phyloP scores from a whole-genome alignment of 2,888 invertebrate species.

The Lasioglossum malachurum region DNA sequence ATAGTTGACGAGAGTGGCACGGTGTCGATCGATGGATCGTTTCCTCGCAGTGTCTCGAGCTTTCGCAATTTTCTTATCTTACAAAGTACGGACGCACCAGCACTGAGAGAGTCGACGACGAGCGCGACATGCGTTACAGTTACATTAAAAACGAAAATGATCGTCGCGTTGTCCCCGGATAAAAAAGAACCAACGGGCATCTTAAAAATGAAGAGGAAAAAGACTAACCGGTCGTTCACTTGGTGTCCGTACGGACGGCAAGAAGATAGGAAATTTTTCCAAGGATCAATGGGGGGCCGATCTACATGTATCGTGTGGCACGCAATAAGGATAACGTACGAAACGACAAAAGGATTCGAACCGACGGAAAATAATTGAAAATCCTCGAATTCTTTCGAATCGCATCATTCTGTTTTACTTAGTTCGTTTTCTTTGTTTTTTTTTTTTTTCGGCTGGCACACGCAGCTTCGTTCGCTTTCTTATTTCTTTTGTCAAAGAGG shows the following conservation, averaged over 20 bases:
- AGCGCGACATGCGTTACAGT: conserved; percentile 47
- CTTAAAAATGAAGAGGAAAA: conserved; percentile 11
- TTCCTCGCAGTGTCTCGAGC: neutral
- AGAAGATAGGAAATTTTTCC: conserved; percentile 41
- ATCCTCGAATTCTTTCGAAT: conserved; percentile 9
- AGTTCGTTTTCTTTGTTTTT: neutral
- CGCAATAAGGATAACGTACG: conserved; percentile 11
- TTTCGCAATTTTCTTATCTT: neutral
- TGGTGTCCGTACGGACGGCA: conserved; percentile 55
- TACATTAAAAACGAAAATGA: conserved; percentile 5
- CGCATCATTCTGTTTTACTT: neutral
- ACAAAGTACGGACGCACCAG: neutral
- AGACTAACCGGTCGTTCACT: conserved; percentile 37
- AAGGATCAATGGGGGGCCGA: conserved; percentile 58
- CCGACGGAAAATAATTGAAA: conserved; percentile 6
- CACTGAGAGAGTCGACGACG: conserved; percentile 38
- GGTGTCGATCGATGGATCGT: conserved; percentile 2
- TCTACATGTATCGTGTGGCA: conserved; percentile 22
- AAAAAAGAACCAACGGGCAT: conserved; percentile 21
- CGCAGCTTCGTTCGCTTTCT: neutral
- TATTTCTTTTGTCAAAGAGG: neutral
- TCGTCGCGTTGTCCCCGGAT: conserved; percentile 22
- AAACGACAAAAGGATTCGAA: conserved; percentile 15
- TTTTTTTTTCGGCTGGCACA: neutral
- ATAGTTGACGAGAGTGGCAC: neutral